Evolutionary conservation across 1,140 invertebrate genomes (phyloP), one percentile per base, ranked within the genome.

Genomic region (Heliconius himera): DNA sequence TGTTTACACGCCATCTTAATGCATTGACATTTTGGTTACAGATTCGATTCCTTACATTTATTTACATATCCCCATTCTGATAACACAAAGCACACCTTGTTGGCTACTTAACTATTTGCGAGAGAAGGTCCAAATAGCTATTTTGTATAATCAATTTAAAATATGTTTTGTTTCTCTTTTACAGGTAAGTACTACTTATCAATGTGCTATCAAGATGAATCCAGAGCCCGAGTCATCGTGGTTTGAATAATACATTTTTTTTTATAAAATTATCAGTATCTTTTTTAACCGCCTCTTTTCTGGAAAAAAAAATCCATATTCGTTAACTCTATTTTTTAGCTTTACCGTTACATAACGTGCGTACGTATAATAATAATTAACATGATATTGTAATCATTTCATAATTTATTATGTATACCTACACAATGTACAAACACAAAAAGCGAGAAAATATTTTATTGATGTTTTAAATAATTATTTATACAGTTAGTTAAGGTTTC

Each of bases 121-220:
- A 46, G 13, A 46, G 41, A 46, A 46, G 3, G 3, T 46, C 3
- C 0, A 46, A 16, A 16, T 20, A 51, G 18, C 18, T 2, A 6
- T 51, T 51, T 16, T 51, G 0, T 51, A 51, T 51, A 51, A 20
- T 8, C 0, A 60, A 60, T 3, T 22, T 56, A 60, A n/a, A n/a
- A 60, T 51, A 72, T 54, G 5, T 56, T 60, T 72, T 73, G 9
- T 56, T 16, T 56, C 46, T 46, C 11, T 78, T 9, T 78, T 66
- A 20, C 77, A 78, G 77, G 77, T 78, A 78, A 78, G 77, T 78
- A 73, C 70, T 38, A 9, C 22, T 11, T 9, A 66, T 29, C 26
- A 29, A 66, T 66, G n/a, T 5, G 3, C 9, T 26, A 16, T 46
- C 41, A 46, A 46, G 4, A 3, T 16, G 41, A 46, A 46, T 4